Evolutionary conservation across 2,888 invertebrate genomes (phyloP), one percentile per base, ranked within the genome.

Genomic region (Embidobia sp.): DNA sequence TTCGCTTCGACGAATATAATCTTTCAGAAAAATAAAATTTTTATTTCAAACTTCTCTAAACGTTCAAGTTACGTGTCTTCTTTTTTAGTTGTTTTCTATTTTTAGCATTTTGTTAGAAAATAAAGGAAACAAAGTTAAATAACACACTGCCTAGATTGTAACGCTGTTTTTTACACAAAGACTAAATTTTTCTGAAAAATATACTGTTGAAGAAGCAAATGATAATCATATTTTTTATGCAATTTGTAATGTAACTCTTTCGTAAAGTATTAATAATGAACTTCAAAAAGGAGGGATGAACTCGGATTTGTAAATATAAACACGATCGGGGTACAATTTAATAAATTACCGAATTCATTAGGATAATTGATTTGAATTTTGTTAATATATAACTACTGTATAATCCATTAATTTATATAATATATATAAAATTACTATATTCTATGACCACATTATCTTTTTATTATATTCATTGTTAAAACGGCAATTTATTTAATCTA

Each of bases 281-380:
- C 13, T 11, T 40, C 6, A 37, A 55, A 63, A 72, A 55, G 19
- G 44, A 63, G 37, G 35, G 48, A 55, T 19, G 13, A 37, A 55
- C 49, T 64, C 57, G 46, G 33, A 64, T 73, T 64, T 73, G 73
- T 73, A 64, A 64, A 73, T 73, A 73, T 6, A 49, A 64, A 35
- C 19, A 15, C 22, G 35, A 64, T 73, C 18, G 63, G 64, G 63
- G 11, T 51, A 13, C 59, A 49, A 27, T 27, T 64, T 63, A 33
- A 48, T 48, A 16, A 48, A 31, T 55, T 46, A 55, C 11, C 44
- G 13, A 70, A 46, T 22, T 18, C 15, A 11, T 19, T 72, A 46
- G 29, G n/a, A 61, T 61, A 59, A 69, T 42, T 53, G 11, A 53
- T 37, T 63, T 31, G 13, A 72, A 16, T 69, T 69, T 6, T 73